Evolutionary conservation across 2,888 invertebrate genomes (phyloP).

Genomic region (Nebria brevicollis): DNA sequence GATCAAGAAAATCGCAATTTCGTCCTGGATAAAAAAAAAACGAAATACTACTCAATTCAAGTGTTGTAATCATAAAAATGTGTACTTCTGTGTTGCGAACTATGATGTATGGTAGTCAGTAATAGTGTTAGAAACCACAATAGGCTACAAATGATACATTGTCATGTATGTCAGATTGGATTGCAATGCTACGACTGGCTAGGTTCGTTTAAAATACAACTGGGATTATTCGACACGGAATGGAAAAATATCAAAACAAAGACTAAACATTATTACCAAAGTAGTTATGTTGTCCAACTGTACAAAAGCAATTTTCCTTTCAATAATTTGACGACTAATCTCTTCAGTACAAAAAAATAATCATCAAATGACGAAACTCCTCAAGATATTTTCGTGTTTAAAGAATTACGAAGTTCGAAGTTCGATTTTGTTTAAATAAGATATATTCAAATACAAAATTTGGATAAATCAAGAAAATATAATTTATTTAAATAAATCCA

Average conservation of each 20-base stretch:
- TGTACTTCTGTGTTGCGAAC: neutral
- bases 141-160: neutral
- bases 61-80: slow-evolving; percentile 1
- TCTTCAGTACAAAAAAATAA: no score
- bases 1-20: neutral
- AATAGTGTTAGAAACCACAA: neutral
- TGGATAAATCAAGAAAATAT: no score
- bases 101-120: neutral
- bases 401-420: no score
- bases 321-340: no score
- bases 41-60: neutral
- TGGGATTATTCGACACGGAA: neutral
- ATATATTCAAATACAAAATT: no score
- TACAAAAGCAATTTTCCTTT: no score
- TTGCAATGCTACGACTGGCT: neutral
- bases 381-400: no score
- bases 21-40: neutral
- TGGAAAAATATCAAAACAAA: neutral
- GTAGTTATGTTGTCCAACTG: no score
- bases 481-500: no score
- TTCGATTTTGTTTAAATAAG: no score
- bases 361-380: no score
- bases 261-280: no score
- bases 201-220: neutral
- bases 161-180: neutral